These are phyloP conservation scores for Pangasianodon gigas DNA, from an alignment of 2,113 vertebrate species.

Conservation along the genomic window DNA sequence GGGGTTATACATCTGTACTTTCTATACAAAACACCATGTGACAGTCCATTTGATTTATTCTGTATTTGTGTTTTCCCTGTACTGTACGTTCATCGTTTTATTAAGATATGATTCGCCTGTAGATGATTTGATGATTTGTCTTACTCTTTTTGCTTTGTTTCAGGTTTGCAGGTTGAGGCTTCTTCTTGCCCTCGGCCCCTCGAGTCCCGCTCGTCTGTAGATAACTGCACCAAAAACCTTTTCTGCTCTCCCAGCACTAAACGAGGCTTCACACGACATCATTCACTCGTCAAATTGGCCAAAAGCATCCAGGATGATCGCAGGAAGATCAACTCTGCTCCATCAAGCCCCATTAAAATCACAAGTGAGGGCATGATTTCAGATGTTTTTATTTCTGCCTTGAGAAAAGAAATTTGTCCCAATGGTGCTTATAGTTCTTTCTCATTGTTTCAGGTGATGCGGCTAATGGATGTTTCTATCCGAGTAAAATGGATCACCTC, in stretches of 20 bases:
- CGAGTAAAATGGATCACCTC: constrained; percentile 84
- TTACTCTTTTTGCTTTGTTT: constrained; percentile 20
- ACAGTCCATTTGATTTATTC: neutral
- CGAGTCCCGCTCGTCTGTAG: constrained; percentile 69
- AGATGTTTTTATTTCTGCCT: neutral
- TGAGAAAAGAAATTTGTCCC: neutral
- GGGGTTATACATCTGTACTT: neutral
- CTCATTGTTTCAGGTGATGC: constrained; percentile 59
- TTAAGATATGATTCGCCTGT: neutral
- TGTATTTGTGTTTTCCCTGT: neutral
- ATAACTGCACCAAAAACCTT: constrained; percentile 92
- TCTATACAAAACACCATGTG: neutral
- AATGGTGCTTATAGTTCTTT: neutral
- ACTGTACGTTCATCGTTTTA: neutral
- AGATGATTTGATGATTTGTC: neutral
- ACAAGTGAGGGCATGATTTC: constrained; percentile 62
- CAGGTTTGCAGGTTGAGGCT: constrained; percentile 58
- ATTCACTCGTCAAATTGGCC: constrained; percentile 88
- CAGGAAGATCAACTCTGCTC: constrained; percentile 91
- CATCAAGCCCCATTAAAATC: constrained; percentile 83
- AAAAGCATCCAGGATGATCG: constrained; percentile 86
- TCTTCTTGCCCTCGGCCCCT: constrained; percentile 57
- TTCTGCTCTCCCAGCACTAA: constrained; percentile 80
- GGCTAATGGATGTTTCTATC: constrained; percentile 55
- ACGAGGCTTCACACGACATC: constrained; percentile 87